These are phyloP conservation scores for Leptoclinus maculatus DNA, from an alignment of 2,797 vertebrate species.

Conservation along the genomic window DNA sequence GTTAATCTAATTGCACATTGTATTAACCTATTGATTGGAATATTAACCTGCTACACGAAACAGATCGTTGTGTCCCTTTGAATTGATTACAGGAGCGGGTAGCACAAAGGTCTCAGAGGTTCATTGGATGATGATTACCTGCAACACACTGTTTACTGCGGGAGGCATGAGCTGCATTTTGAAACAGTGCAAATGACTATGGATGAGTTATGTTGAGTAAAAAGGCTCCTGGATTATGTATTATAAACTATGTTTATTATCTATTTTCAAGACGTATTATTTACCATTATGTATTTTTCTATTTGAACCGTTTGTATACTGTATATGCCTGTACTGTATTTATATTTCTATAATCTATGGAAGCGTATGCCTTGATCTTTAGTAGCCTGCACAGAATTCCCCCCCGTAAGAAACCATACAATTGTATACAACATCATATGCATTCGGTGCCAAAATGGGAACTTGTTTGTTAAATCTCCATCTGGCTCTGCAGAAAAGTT, in stretches of 20 bases:
- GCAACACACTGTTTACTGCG: slow-evolving; percentile 18
- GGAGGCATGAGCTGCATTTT: slow-evolving; percentile 29
- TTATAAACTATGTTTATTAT: neutral
- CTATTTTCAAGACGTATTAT: neutral
- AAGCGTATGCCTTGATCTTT: neutral
- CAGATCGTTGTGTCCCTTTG: slow-evolving; percentile 22
- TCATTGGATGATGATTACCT: slow-evolving; percentile 48
- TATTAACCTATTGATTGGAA: slow-evolving; percentile 30
- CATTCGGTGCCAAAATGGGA: neutral
- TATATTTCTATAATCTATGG: neutral
- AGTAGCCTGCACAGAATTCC: neutral
- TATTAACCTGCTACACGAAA: slow-evolving; percentile 48
- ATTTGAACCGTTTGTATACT: neutral
- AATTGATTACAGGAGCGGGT: slow-evolving; percentile 34
- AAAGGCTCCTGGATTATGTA: neutral
- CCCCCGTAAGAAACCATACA: neutral
- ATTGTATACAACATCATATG: neutral
- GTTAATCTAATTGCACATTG: slow-evolving; percentile 7
- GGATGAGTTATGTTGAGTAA: neutral
- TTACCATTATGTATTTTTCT: neutral
- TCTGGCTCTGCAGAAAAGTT: slow-evolving; percentile 32
- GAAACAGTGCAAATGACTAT: slow-evolving; percentile 16
- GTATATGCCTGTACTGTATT: neutral
- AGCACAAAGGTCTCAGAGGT: slow-evolving; percentile 38
- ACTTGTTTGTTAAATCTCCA: slow-evolving; percentile 31